Percentiles rank a stretch among this genome's conserved stretches.
These are phyloP conservation scores for Salmo trutta DNA, from an alignment of 2,797 vertebrate genomes.

Conservation along the genomic window DNA sequence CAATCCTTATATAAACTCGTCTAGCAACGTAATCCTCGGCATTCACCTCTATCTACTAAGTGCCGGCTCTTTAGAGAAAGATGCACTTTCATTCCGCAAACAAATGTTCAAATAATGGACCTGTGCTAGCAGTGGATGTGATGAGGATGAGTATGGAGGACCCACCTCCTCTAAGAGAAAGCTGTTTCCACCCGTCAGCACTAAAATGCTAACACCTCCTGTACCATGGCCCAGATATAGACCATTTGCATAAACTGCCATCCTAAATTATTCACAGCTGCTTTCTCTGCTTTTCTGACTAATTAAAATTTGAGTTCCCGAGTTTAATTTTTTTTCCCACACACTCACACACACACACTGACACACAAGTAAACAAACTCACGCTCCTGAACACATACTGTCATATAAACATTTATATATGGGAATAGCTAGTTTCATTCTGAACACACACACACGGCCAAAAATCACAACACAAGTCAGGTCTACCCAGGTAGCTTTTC, in stretches of 20 bases:
- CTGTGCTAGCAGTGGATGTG: constrained; percentile 41
- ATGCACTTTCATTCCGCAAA: constrained; percentile 23
- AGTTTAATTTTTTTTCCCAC: constrained; percentile 43
- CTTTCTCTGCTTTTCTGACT: constrained; percentile 70
- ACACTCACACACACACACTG: no score
- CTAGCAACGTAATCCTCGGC: neutral
- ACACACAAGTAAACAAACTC: no score
- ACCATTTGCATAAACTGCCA: constrained; percentile 75
- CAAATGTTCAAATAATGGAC: constrained; percentile 59
- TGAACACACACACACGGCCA: neutral
- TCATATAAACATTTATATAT: no score
- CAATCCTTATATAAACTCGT: neutral
- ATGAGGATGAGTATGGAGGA: constrained; percentile 31
- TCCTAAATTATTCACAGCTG: constrained; percentile 74
- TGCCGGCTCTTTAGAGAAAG: constrained; percentile 9
- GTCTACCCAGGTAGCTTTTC: neutral
- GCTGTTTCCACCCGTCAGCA: constrained; percentile 63
- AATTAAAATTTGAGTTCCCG: constrained; percentile 68
- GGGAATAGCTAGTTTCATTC: no score
- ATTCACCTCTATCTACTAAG: neutral
- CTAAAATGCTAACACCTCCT: constrained; percentile 65
- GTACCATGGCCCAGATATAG: constrained; percentile 66
- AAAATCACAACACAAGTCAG: neutral
- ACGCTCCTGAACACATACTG: no score
- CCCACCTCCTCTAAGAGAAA: constrained; percentile 52